These are phyloP conservation scores for Protobothrops flavoviridis DNA, from an alignment of 2,113 vertebrate species.

Conservation along the genomic window DNA sequence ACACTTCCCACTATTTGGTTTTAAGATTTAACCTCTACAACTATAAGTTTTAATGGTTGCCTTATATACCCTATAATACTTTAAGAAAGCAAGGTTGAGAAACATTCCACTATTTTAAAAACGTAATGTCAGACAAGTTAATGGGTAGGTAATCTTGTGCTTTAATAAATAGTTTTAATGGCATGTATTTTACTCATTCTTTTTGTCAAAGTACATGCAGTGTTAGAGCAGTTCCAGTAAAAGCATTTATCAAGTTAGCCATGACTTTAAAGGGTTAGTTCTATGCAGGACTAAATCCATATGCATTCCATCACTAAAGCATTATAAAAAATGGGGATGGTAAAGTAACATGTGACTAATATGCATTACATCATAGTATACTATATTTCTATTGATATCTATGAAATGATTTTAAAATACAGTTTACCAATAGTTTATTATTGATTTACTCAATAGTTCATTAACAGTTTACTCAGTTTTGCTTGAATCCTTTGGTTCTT, in stretches of 20 bases:
- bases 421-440: not conserved
- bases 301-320: not conserved
- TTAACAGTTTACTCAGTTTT: not conserved
- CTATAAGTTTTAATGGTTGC: not conserved
- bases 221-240: not conserved
- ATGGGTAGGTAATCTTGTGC: not conserved
- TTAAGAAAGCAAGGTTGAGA: not conserved
- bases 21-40: not conserved
- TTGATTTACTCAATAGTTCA: not conserved
- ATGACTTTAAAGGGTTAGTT: not conserved
- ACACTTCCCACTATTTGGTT: not conserved
- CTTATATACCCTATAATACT: not conserved
- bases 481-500: not conserved
- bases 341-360: not conserved
- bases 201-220: not conserved
- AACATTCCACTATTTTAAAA: not conserved
- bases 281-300: not conserved
- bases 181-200: not conserved
- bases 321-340: not conserved
- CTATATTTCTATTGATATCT: not conserved
- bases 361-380: not conserved
- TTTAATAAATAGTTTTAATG: not conserved
- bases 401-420: not conserved
- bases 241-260: not conserved
- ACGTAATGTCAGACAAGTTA: not conserved